Evolutionary conservation across 2,888 invertebrate species (phyloP).

Genomic region (Rhagium mordax): DNA sequence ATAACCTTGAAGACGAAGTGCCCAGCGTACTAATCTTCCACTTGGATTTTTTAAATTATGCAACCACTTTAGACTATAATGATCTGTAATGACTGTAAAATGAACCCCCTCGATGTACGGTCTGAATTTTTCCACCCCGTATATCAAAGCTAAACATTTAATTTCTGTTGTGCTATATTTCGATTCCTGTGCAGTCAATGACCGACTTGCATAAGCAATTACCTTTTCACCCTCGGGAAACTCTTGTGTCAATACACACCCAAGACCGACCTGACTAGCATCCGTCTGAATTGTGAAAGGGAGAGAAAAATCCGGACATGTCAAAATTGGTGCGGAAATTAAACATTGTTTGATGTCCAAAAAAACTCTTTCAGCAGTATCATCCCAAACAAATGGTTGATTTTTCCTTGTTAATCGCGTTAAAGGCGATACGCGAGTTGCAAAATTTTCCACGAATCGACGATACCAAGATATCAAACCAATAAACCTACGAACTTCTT

Average conservation of each 20-base stretch:
- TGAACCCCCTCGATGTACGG: neutral
- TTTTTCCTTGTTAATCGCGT: neutral
- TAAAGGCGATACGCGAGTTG: neutral
- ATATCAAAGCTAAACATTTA: neutral
- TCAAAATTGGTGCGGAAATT: neutral
- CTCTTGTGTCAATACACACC: neutral
- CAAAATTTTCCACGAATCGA: too few relatives aligned
- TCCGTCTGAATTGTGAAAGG: neutral
- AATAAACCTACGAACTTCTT: neutral
- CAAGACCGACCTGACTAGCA: neutral
- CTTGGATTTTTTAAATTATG: neutral
- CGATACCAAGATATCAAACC: neutral
- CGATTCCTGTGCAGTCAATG: neutral
- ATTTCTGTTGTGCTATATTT: neutral
- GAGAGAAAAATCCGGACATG: neutral
- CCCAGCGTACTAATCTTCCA: neutral
- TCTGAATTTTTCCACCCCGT: neutral
- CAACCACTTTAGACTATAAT: neutral
- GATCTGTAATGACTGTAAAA: constrained; percentile 1
- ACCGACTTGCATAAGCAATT: neutral
- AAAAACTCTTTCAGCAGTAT: neutral
- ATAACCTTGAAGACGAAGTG: neutral
- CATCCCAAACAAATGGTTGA: neutral
- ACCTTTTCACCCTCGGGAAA: constrained; percentile 10
- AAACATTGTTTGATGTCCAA: neutral